A percentile compares a stretch with the other conserved stretches of the same genome.
These are phyloP conservation scores for Lithobates sylvaticus DNA, from an alignment of 2,797 vertebrate species.

Conservation along the genomic window DNA sequence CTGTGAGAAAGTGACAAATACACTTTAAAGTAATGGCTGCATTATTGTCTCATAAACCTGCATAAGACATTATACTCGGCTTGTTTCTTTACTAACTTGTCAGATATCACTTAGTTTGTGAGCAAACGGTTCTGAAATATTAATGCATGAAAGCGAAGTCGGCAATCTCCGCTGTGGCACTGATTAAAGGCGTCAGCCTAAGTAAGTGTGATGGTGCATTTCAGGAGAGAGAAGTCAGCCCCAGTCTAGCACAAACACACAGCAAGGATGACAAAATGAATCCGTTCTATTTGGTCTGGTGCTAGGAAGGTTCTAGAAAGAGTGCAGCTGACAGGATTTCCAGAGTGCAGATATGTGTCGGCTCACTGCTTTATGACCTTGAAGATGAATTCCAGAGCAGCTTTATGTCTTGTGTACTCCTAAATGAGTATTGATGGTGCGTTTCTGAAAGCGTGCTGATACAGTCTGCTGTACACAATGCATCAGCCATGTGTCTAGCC, in stretches of 20 bases:
- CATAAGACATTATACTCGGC: neutral
- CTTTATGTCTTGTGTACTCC: slow-evolving; percentile 68
- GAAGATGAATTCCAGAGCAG: slow-evolving; percentile 70
- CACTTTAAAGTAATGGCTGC: neutral
- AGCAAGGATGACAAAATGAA: slow-evolving; percentile 81
- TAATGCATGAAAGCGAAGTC: slow-evolving; percentile 73
- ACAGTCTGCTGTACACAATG: slow-evolving; percentile 24
- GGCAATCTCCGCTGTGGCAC: slow-evolving; percentile 69
- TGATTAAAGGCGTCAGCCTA: slow-evolving; percentile 79
- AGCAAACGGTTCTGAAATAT: slow-evolving; percentile 69
- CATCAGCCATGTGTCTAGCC: slow-evolving; percentile 13
- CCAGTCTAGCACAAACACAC: slow-evolving; percentile 71
- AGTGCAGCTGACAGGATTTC: slow-evolving; percentile 76
- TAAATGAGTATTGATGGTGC: slow-evolving; percentile 69
- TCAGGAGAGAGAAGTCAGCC: slow-evolving; percentile 69
- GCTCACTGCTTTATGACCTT: slow-evolving; percentile 77
- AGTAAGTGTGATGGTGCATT: slow-evolving; percentile 76
- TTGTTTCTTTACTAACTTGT: slow-evolving; percentile 65
- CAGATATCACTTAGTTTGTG: slow-evolving; percentile 73
- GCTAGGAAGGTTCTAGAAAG: slow-evolving; percentile 78
- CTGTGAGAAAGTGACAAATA: neutral
- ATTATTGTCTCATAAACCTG: neutral
- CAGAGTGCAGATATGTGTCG: slow-evolving; percentile 75
- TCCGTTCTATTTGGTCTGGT: slow-evolving; percentile 78
- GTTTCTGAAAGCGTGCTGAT: slow-evolving; percentile 63